Evolutionary conservation across 2,888 invertebrate genomes (phyloP).

Genomic region (Nephrotoma guestfalica): DNA sequence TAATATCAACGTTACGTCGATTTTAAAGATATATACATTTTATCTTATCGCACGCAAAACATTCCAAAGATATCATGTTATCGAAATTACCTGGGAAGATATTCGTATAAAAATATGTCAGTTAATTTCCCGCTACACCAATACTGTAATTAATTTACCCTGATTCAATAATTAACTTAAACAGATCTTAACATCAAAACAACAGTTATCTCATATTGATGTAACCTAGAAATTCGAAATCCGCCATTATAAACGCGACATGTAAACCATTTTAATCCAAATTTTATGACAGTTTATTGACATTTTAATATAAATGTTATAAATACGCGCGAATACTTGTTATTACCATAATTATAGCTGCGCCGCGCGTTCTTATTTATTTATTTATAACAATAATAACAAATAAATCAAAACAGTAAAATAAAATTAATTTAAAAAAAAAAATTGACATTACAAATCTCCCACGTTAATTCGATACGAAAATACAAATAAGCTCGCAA

Average conservation of each 20-base stretch:
- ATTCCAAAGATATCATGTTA: too few relatives aligned
- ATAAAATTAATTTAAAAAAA: not conserved
- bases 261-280: not conserved
- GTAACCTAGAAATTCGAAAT: not conserved
- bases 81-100: too few relatives aligned
- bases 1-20: too few relatives aligned
- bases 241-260: not conserved
- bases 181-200: not conserved
- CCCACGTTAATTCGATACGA: not conserved
- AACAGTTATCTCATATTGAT: not conserved
- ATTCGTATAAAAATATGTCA: too few relatives aligned
- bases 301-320: not conserved
- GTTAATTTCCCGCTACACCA: too few relatives aligned
- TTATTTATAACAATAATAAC: not conserved
- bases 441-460: not conserved
- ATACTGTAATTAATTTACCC: too few relatives aligned
- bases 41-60: too few relatives aligned
- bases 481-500: not conserved
- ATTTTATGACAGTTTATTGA: not conserved
- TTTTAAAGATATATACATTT: too few relatives aligned
- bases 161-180: too few relatives aligned
- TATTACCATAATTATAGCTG: not conserved
- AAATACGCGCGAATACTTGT: not conserved
- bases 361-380: not conserved
- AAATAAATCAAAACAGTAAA: not conserved